These are phyloP conservation scores for Gastrophryne carolinensis DNA, from an alignment of 2,797 vertebrate species.

Conservation along the genomic window DNA sequence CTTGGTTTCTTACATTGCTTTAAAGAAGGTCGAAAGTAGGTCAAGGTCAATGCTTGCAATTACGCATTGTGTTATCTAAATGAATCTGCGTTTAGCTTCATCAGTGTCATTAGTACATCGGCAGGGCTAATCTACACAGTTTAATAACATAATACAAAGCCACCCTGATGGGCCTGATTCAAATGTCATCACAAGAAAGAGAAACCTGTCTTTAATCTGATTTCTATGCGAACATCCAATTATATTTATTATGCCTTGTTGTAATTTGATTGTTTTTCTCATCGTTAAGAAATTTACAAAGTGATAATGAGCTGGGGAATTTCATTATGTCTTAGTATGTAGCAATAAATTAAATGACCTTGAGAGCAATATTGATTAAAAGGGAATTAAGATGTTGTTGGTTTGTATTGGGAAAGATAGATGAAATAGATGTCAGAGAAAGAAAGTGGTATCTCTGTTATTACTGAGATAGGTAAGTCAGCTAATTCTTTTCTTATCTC, in stretches of 20 bases:
- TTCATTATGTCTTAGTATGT: slow-evolving; percentile 39
- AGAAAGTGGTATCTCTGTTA: neutral
- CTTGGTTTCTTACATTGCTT: too few species aligned
- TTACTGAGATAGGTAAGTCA: neutral
- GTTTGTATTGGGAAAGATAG: slow-evolving; percentile 21
- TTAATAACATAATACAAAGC: neutral
- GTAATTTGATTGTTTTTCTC: slow-evolving; percentile 44
- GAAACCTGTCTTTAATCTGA: slow-evolving; percentile 18
- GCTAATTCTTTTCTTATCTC: neutral
- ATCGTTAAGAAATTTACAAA: slow-evolving; percentile 36
- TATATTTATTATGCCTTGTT: slow-evolving; percentile 43
- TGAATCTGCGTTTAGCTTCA: slow-evolving; percentile 16
- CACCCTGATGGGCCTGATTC: neutral
- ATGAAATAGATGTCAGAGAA: neutral
- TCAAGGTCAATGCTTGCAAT: slow-evolving; percentile 20
- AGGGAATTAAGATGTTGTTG: slow-evolving; percentile 32
- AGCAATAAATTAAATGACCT: slow-evolving; percentile 47
- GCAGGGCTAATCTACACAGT: neutral
- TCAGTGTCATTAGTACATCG: neutral
- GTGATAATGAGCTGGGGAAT: slow-evolving; percentile 43
- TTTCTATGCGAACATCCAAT: slow-evolving; percentile 26
- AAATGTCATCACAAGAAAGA: slow-evolving; percentile 20
- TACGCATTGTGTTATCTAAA: slow-evolving; percentile 12
- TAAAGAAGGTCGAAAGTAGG: neutral
- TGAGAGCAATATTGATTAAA: slow-evolving; percentile 42